Evolutionary conservation across 2,113 vertebrate species (phyloP).

Genomic region (Cebus imitator): DNA sequence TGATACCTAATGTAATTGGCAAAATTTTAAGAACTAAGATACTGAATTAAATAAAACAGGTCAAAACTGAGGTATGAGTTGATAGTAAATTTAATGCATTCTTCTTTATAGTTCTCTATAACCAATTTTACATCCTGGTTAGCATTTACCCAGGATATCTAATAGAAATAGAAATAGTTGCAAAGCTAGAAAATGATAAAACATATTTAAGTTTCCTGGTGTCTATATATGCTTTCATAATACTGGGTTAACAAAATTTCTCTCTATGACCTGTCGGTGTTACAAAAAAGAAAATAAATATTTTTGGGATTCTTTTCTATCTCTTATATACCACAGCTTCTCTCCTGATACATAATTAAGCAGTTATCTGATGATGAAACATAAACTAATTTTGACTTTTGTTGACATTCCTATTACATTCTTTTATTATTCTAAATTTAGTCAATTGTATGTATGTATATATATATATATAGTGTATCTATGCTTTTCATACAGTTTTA

Average conservation of each 20-base stretch:
- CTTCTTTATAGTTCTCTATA: not conserved
- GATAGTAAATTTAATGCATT: not conserved
- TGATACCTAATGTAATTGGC: not conserved
- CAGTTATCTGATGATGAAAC: not conserved
- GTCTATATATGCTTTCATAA: not conserved
- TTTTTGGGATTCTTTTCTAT: not conserved
- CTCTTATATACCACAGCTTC: not conserved
- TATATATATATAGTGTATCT: not conserved
- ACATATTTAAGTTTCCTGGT: not conserved
- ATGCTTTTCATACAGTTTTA: not conserved
- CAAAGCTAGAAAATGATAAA: not conserved
- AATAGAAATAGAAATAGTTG: not conserved
- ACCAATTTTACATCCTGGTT: not conserved
- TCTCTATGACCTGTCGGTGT: not conserved
- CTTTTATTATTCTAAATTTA: not conserved
- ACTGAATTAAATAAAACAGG: not conserved
- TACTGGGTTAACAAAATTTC: not conserved
- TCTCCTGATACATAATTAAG: not conserved
- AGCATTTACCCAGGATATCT: not conserved
- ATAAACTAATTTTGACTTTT: slow-evolving; percentile 21
- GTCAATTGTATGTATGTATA: not conserved
- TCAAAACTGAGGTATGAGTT: not conserved
- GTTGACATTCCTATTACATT: slow-evolving; percentile 18
- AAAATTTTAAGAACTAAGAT: not conserved
- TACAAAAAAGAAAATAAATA: not conserved